Evolutionary conservation across 2,888 invertebrate species (phyloP), one percentile per base, ranked within the genome.

Genomic region (Mactromeris polynyma): DNA sequence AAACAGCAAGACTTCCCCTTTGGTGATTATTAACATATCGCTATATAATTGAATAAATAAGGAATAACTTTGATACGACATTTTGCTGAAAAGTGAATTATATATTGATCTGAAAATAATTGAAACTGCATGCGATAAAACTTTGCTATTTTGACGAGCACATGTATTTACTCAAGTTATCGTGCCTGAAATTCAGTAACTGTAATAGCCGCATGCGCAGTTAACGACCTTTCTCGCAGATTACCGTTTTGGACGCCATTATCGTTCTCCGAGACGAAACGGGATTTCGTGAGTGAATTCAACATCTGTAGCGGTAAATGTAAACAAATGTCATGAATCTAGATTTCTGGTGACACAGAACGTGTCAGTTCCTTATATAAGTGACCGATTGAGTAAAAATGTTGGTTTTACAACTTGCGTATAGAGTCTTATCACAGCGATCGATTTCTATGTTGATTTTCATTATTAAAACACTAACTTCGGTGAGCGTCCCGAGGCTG

Each of bases 191-290:
- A 79, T n/a, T 42, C n/a, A 26, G 36, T 42, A 21, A 46, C 26
- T 26, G 17, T 73, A 83, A 83, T 33, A 84, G 87, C 87, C 89
- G 91, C 95, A 95, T 95, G 95, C 95, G 95, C 95, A 95, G 86
- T 93, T 73, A 89, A 91, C 94, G 94, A 90, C 89, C 95, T 94
- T 94, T 96, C 96, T 96, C 96, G 96, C 94, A 94, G 86, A 92
- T 94, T 96, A 95, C 93, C 96, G 96, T 94, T 94, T 88, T 81
- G 46, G 94, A 96, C 96, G 96, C 96, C 96, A 96, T 96, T 96
- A 96, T 94, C 96, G 96, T 94, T 94, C 91, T 91, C 91, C 95
- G 95, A 95, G 96, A 96, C 87, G 89, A 88, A 93, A 95, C 96
- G 96, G 93, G 96, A 96, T 96, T 95, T 94, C 94, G 88, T 85